Base-by-base conservation (phyloP, 2,888 invertebrate species). In the Cheilosia pagana region DNA sequence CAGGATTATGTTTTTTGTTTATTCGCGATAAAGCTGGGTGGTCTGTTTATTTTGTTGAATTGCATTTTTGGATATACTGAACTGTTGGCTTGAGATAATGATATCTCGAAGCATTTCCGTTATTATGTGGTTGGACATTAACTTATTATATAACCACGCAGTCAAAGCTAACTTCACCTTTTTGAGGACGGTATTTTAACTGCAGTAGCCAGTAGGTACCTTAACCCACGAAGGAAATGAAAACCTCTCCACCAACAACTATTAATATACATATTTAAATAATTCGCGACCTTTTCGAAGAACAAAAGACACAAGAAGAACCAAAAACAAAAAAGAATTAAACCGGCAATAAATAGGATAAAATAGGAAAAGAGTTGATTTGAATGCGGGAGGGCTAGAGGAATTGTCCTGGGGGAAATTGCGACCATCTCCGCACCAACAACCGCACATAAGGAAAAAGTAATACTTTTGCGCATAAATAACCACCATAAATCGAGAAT, bases 401-500 rank as follows among this genome's bases (percentile, higher is more conserved):
- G 72, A 79, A 70, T 77, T 83, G 74, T 83, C 79, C 83, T 74
- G 68, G 74, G 78, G 74, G 72, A 79, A 78, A 82, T 78, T 68
- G 79, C 74, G 72, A 74, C 83, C 78, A 83, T 83, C 83, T 83
- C 83, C 74, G 57, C 74, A 74, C 72, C 83, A 79, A 79, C 86
- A 86, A 82, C 86, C 75, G 43, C 76, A 79, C 78, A 86, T 86
- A 86, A 87, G 86, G 78, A 86, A 82, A 86, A 86, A 86, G 81
- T 86, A 81, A 78, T 81, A 81, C 86, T 89, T 90, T 89, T 89
- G 89, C 89, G 90, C 91, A 92, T 92, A 91, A 91, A 91, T 91
- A 91, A 91, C 91, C 91, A 90, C 90, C 91, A 91, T 91, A 91
- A 91, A 91, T 92, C 90, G 91, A 90, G 90, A 90, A 91, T 90